Percentiles rank a stretch among this genome's conserved stretches.
These are phyloP conservation scores for Eilema sororculum DNA, from an alignment of 2,888 invertebrate species.

Conservation along the genomic window DNA sequence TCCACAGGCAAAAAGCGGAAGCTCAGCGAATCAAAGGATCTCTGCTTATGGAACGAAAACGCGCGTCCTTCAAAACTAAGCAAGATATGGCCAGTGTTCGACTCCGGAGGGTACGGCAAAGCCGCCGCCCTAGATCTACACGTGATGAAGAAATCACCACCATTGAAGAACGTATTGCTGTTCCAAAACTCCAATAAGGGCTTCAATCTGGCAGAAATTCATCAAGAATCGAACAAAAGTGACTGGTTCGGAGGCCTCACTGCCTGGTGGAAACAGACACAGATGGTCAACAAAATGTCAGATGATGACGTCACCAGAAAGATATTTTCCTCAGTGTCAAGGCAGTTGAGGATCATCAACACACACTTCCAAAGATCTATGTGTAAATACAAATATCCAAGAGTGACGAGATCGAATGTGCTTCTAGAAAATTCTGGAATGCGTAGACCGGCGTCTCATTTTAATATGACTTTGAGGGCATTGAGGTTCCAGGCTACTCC, in stretches of 20 bases:
- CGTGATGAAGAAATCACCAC: conserved; percentile 62
- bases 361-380: conserved; percentile 75
- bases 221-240: conserved; percentile 52
- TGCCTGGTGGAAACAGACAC: conserved; percentile 73
- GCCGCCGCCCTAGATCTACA: conserved; percentile 67
- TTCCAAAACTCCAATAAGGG: conserved; percentile 51
- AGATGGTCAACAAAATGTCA: conserved; percentile 64
- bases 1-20: conserved; percentile 79
- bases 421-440: conserved; percentile 71
- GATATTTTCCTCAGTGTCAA: conserved; percentile 78
- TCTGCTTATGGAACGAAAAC: conserved; percentile 71
- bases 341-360: conserved; percentile 79
- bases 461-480: conserved; percentile 72
- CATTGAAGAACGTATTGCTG: conserved; percentile 69
- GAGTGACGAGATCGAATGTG: conserved; percentile 79
- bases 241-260: conserved; percentile 75
- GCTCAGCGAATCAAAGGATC: conserved; percentile 68
- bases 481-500: conserved; percentile 78
- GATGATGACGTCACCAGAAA: conserved; percentile 74
- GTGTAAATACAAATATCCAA: conserved; percentile 80
- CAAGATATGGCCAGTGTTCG: conserved; percentile 85
- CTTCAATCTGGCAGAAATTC: conserved; percentile 52
- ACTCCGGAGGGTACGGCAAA: conserved; percentile 81
- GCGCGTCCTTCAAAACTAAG: conserved; percentile 73
- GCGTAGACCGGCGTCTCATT: conserved; percentile 70